Evolutionary conservation across 1,140 invertebrate genomes (phyloP), one percentile per base, ranked within the genome.

Genomic region (Lepidurus packardi): DNA sequence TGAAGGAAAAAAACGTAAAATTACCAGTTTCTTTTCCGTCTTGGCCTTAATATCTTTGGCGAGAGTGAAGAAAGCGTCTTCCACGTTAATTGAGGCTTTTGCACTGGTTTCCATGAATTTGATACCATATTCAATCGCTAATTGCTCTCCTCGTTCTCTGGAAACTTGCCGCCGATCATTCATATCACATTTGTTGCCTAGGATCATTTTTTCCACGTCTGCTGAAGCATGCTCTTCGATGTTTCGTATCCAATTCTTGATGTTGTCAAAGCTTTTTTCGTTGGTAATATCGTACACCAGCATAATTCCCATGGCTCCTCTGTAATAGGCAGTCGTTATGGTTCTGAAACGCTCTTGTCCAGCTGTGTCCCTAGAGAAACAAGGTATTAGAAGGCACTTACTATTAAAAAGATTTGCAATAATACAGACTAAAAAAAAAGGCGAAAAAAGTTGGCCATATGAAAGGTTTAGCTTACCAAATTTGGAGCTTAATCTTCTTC

Each of bases 401-500:
- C 25, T 21, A 34, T 42, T 79, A 24, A 53, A 25, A 45, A 78
- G 8, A 41, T 7, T 41, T 65, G 16, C 4, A 65, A 21, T 7
- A n/a, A n/a, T 65, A 7, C 21, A 13, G 21, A 65, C 21, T 1
- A 21, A 0, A 7, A 65, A 65, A 65, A 34, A 4, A 34, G 3
- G 34, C 34, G 34, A 34, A 34, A 34, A 34, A 34, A 34, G 2
- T 34, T 34, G 34, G 2, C 34, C 3, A 34, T 34, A 34, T 34
- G 34, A 78, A 79, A 79, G 79, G 65, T 10, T 74, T 42, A 75
- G 86, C 88, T 90, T 88, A 94, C 96, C 96, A 98, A 90, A 98
- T 98, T 89, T 98, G 96, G 83, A 98, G 87, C 88, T 98, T 98
- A 79, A 98, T 98, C 89, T 97, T 98, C 86, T 98, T 98, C 47